A percentile compares a stretch with the other conserved stretches of the same genome.
phyloP scores from a whole-genome alignment of 92 coral and sea anemone genomes.

The Palythoa grandiflora region DNA sequence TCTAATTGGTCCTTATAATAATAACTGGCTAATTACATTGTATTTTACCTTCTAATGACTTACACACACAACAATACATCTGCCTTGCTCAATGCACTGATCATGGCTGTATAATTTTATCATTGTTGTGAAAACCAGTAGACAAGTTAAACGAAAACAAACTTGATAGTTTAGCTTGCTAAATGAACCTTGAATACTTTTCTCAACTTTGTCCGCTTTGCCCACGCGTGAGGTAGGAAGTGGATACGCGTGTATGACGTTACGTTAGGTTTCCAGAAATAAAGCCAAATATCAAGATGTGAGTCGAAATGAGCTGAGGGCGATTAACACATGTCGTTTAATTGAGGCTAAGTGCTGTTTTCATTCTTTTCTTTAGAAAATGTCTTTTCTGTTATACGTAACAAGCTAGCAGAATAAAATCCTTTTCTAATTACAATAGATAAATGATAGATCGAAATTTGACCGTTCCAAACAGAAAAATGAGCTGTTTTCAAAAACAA shows the following conservation, averaged over 20 bases:
- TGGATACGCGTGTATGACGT: slow-evolving; percentile 37
- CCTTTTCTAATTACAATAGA: slow-evolving; percentile 34
- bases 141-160: slow-evolving; percentile 36
- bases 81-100: slow-evolving; percentile 77
- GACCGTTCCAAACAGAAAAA: slow-evolving; percentile 31
- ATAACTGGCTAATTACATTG: slow-evolving; percentile 99
- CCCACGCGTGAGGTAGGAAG: slow-evolving; percentile 49
- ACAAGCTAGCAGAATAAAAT: slow-evolving; percentile 43
- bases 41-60: slow-evolving; percentile 87
- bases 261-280: slow-evolving; percentile 44
- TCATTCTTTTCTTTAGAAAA: slow-evolving; percentile 39
- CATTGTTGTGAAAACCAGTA: slow-evolving; percentile 76
- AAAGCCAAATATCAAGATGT: slow-evolving; percentile 42
- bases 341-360: slow-evolving; percentile 90
- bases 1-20: slow-evolving; percentile 99
- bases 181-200: slow-evolving; percentile 28
- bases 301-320: slow-evolving; percentile 38
- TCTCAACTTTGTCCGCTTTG: slow-evolving; percentile 18
- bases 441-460: slow-evolving; percentile 30
- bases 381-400: slow-evolving; percentile 44
- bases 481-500: neutral
- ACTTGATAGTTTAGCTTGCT: slow-evolving; percentile 8
- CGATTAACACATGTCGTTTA: slow-evolving; percentile 92
- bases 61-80: slow-evolving; percentile 86
- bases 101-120: slow-evolving; percentile 86